Evolutionary conservation across 1,140 invertebrate species (phyloP), one percentile per base, ranked within the genome.

Genomic region (Drosophila erecta): DNA sequence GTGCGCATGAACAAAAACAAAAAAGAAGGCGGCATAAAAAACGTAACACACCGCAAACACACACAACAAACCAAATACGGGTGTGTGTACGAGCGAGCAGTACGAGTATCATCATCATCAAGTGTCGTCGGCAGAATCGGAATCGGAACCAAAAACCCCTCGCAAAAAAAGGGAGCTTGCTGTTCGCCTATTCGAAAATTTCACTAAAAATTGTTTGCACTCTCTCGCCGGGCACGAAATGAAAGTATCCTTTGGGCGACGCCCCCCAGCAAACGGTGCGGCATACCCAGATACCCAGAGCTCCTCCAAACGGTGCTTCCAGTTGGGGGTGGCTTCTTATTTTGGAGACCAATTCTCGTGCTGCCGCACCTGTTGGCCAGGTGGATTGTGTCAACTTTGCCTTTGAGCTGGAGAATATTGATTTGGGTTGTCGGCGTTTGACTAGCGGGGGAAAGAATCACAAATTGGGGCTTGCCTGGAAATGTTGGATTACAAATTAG

Each of bases 181-280:
- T 92, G 90, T 90, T 91, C 90, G 85, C 90, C 90, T 92, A 91
- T 86, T 92, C 73, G 78, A 86, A 91, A 92, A 92, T 92, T 92
- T 92, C 90, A 90, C 90, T 92, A 92, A 92, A 91, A 91, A 90
- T 91, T 92, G 90, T 92, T 92, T 89, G 71, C 79, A 91, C 90
- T 92, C 90, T 92, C 90, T 89, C 84, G 79, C 70, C 76, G 75
- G 75, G 75, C 71, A 77, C 56, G 74, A 90, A 91, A 91, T 91
- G 90, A 91, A 91, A 91, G 89, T 91, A 81, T 89, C 83, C 83
- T 86, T 83, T 87, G 44, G 46, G 72, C 73, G 20, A 47, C 14
- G 38, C 24, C 54, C 66, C 38, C 33, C 66, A 37, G 61, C 43
- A 33, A 12, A 46, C 14, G 44, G 40, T 27, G 8, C 24, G 24